Evolutionary conservation across 2,888 invertebrate species (phyloP).

Genomic region (Clivina fossor): DNA sequence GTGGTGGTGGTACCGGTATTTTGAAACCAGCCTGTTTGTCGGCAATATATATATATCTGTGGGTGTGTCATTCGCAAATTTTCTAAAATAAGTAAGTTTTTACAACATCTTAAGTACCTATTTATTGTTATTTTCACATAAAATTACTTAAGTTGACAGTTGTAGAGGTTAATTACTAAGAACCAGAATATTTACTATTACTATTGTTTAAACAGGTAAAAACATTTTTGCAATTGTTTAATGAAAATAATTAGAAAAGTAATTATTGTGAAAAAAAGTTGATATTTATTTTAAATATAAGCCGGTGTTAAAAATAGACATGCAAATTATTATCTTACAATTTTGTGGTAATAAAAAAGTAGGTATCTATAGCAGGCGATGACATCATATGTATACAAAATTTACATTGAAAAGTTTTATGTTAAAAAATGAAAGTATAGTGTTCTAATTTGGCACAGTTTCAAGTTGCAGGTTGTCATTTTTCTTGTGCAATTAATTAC

Average conservation of each 20-base stretch:
- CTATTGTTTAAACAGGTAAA: not conserved
- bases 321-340: no score
- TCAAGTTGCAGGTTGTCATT: no score
- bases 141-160: no score
- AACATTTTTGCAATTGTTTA: not conserved
- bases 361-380: conserved; percentile 7
- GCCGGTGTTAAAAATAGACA: no score
- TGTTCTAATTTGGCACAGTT: no score
- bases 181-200: conserved; percentile 7
- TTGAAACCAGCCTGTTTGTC: conserved; percentile 15
- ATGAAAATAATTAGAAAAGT: not conserved
- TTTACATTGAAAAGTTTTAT: no score
- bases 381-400: no score
- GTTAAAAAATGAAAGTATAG: no score
- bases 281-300: not conserved
- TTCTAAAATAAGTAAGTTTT: conserved; percentile 8
- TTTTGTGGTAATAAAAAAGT: no score
- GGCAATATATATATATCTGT: conserved; percentile 13
- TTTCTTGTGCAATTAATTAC: no score
- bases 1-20: conserved; percentile 28
- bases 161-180: no score
- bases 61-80: conserved; percentile 21
- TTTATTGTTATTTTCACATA: no score
- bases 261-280: not conserved
- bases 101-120: not conserved